Evolutionary conservation across 2,113 vertebrate species (phyloP), one percentile per base, ranked within the genome.

Genomic region (Caranx melampygus): DNA sequence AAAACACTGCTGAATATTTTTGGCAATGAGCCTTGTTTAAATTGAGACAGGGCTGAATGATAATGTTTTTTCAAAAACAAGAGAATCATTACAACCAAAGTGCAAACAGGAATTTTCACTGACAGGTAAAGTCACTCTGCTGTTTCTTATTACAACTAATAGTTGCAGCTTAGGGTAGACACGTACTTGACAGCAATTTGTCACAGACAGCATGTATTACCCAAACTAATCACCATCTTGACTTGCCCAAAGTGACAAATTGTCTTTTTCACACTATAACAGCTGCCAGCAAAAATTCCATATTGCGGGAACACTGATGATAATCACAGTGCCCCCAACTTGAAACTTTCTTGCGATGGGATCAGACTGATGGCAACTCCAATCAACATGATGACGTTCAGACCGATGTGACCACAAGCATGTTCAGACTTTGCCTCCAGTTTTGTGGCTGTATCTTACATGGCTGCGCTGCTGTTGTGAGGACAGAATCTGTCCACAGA

Each of bases 231-330:
- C 62, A 44, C 57, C 3, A 3, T 26, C 52, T 45, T 47, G 33
- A 54, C 33, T 60, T 37, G 5, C 18, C 11, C 14, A 69, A 44
- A n/a, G 31, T 60, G 26, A 72, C 33, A 59, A 67, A 73, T 62
- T 20, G 9, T 51, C 5, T 45, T 54, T 63, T 71, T 57, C 37
- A 31, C 35, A 55, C 31, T 26, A 26, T 13, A 60, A 54, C 20
- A n/a, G 37, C 49, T 64, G 51, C 63, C 67, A 63, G n/a, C 1
- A 31, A 20, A 15, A 52, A 52, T 52, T 18, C 45, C 18, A 51
- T 44, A 58, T 16, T 12, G 13, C 1, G 35, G 63, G 26, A n/a
- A 52, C 33, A 58, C 16, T 35, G 16, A 61, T n/a, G 18, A 61
- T 60, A 65, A 52, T 42, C 14, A 26, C 12, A 33, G 37, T 34